Percentiles rank a stretch among this genome's conserved stretches.
Conservation (phyloP, 2,797 vertebrate genomes). For the Cichlasoma orientale region DNA sequence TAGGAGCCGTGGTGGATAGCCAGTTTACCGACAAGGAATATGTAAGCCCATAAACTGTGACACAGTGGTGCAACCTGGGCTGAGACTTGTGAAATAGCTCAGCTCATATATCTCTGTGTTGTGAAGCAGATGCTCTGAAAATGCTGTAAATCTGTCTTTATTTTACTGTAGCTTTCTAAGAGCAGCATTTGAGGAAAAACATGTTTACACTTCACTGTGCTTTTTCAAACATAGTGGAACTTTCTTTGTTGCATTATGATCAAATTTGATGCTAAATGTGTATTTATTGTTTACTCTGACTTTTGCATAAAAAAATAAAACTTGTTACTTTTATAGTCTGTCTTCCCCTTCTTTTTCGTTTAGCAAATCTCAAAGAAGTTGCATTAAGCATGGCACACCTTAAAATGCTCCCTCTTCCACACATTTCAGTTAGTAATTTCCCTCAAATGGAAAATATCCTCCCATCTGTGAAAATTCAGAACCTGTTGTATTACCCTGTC, state of each 20-base stretch:
- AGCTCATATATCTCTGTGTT: background rate
- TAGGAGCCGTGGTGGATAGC: background rate
- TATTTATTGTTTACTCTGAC: slow-evolving; percentile 71
- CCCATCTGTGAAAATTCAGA: background rate
- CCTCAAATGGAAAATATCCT: background rate
- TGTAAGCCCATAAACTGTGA: background rate
- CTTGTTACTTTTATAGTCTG: slow-evolving; percentile 41
- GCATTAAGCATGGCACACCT: background rate
- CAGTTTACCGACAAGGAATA: background rate
- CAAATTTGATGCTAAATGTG: slow-evolving; percentile 68
- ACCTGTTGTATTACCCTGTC: background rate
- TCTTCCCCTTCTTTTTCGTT: slow-evolving; percentile 23
- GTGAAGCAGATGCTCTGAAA: slow-evolving; percentile 38
- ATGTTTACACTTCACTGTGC: slow-evolving; percentile 71
- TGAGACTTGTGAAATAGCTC: background rate
- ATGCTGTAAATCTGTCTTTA: slow-evolving; percentile 56
- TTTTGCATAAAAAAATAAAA: slow-evolving; percentile 71
- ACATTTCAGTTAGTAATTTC: background rate
- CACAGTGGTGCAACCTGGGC: slow-evolving; percentile 1
- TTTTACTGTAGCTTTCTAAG: slow-evolving; percentile 1
- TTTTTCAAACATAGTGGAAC: slow-evolving; percentile 33
- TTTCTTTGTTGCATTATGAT: slow-evolving; percentile 68
- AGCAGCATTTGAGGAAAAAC: slow-evolving; percentile 16
- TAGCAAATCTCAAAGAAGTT: background rate
- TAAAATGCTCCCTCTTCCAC: background rate